Evolutionary conservation across 2,888 invertebrate genomes (phyloP).

Genomic region (Amiota minor): DNA sequence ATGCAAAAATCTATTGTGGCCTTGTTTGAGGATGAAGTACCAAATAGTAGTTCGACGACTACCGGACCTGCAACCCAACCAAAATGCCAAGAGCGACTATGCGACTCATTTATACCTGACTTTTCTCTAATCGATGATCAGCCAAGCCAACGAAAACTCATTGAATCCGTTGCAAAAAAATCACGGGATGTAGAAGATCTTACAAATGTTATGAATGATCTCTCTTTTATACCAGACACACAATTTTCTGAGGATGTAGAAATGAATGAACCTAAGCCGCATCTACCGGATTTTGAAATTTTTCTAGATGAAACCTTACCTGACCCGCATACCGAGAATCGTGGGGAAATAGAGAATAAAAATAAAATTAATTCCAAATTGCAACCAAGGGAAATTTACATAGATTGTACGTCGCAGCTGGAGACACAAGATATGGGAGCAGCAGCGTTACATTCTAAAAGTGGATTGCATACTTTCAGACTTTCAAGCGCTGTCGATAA

Average conservation of each 20-base stretch:
- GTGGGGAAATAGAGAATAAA: not conserved
- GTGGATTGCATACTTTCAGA: not conserved
- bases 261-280: not conserved
- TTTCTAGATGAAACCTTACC: slow-evolving; percentile 52
- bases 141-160: slow-evolving; percentile 19
- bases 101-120: slow-evolving; percentile 44
- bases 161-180: slow-evolving; percentile 4
- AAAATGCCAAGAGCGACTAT: not conserved
- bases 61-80: not conserved
- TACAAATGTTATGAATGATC: slow-evolving; percentile 52
- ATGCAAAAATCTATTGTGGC: slow-evolving; percentile 31
- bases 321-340: slow-evolving; percentile 14
- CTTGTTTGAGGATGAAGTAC: slow-evolving; percentile 45
- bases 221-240: slow-evolving; percentile 58
- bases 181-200: slow-evolving; percentile 38
- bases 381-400: not conserved
- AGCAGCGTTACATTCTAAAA: not conserved
- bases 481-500: slow-evolving; percentile 15
- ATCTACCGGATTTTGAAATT: slow-evolving; percentile 47
- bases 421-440: slow-evolving; percentile 42
- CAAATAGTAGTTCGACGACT: not conserved
- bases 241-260: slow-evolving; percentile 34
- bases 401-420: slow-evolving; percentile 43
- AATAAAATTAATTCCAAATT: not conserved
- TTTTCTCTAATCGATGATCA: slow-evolving; percentile 40